phyloP scores from a whole-genome alignment of 2,113 vertebrate species.

The Myiopsitta monachus region DNA sequence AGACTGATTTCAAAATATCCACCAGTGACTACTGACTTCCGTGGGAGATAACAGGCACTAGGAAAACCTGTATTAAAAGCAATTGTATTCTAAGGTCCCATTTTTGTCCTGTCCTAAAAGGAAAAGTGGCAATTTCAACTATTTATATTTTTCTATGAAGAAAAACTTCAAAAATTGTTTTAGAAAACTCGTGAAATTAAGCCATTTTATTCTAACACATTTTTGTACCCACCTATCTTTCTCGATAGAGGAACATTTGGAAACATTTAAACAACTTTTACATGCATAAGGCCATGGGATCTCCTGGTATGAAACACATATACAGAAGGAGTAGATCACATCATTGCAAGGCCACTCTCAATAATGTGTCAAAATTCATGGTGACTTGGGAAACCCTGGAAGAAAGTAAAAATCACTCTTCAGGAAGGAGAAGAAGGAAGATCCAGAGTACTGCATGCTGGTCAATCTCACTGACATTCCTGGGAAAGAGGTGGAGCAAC shows the following conservation, averaged over 20 bases:
- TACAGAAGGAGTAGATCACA: not conserved
- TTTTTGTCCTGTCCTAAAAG: not conserved
- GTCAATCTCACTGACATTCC: not conserved
- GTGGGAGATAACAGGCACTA: not conserved
- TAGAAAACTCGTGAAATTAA: not conserved
- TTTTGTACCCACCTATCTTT: not conserved
- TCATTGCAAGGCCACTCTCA: not conserved
- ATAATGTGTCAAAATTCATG: not conserved
- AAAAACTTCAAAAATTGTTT: not conserved
- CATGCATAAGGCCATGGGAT: not conserved
- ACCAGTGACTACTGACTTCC: not conserved
- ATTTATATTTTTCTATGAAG: not conserved
- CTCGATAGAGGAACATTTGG: not conserved
- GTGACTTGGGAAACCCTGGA: not conserved
- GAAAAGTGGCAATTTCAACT: not conserved
- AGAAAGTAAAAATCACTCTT: not conserved
- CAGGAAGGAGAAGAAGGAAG: not conserved
- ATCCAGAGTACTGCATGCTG: not conserved
- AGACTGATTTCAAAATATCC: not conserved
- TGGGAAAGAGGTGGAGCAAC: not conserved
- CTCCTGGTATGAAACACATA: not conserved
- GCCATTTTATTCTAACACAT: not conserved
- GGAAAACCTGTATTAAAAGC: not conserved
- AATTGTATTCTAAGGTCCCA: not conserved
- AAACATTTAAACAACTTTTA: not conserved